Percentiles rank a stretch among this genome's conserved stretches.
Conservation (phyloP, 1,140 invertebrate genomes). For the Penaeus japonicus region DNA sequence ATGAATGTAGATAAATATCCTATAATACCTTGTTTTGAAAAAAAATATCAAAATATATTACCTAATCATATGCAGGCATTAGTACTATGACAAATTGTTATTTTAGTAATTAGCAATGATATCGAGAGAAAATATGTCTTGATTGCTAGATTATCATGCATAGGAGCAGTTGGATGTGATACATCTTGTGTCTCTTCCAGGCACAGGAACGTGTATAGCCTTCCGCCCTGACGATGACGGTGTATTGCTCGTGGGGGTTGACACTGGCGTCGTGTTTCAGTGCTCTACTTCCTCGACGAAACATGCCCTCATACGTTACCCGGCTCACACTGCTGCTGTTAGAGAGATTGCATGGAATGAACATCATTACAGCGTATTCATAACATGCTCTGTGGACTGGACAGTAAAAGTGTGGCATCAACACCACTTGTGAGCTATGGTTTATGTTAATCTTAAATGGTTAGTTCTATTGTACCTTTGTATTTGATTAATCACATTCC, state of each 20-base stretch:
- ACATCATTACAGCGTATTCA: constrained; percentile 85
- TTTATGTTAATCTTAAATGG: neutral
- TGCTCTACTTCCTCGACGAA: constrained; percentile 88
- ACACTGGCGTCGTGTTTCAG: constrained; percentile 91
- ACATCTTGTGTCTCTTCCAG: constrained; percentile 64
- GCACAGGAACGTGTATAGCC: constrained; percentile 84
- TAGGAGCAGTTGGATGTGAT: too few relatives aligned
- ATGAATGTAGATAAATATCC: too few relatives aligned
- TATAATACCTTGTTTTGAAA: too few relatives aligned
- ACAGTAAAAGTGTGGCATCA: constrained; percentile 94
- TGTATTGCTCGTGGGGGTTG: constrained; percentile 89
- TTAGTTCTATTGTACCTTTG: too few relatives aligned
- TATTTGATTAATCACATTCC: too few relatives aligned
- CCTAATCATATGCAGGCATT: too few relatives aligned
- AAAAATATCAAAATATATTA: too few relatives aligned
- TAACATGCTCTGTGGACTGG: constrained; percentile 92
- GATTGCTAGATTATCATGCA: too few relatives aligned
- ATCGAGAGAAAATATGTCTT: too few relatives aligned
- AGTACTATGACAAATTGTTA: too few relatives aligned
- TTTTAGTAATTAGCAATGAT: too few relatives aligned
- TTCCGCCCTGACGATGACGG: constrained; percentile 83
- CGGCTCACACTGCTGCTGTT: constrained; percentile 87
- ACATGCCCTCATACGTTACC: constrained; percentile 66
- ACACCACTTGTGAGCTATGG: constrained; percentile 37
- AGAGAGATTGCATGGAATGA: constrained; percentile 88